Base-by-base conservation (phyloP, 2,888 invertebrate genomes). In the Sacculina carcini region DNA sequence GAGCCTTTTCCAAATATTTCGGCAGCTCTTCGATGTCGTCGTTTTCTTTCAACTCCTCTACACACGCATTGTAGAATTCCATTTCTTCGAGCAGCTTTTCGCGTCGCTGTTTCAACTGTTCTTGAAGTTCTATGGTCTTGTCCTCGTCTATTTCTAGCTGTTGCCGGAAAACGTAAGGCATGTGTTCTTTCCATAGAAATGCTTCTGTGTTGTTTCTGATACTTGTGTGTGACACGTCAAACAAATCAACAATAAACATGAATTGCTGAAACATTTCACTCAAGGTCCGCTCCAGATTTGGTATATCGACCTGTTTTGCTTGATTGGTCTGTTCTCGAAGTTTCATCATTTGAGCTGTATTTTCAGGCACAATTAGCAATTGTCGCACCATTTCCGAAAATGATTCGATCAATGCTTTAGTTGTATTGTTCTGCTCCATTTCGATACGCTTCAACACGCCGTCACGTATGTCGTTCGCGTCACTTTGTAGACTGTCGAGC, bases 121-220 rank as follows among this genome's bases (percentile, higher is more conserved):
- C 79, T 66, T 92, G 84, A 64, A 84, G 92, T 62, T 92, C 89
- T 5, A 74, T 69, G 36, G 76, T 77, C 70, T 90, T 90, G 54
- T 77, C 75, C 12, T 77, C 78, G 31, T 85, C 74, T 55, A 87
- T 79, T 38, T 73, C 70, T 58, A 78, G 74, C 64, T 85, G 79
- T 58, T 90, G 82, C 54, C 84, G 79, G 57, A 92, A 75, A 5
- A 89, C 73, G 40, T 76, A 73, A 0, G 79, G 73, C 72, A 92
- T 76, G 48, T 79, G 74, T 26, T 79, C 70, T 61, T 84, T 82
- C 87, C 86, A 89, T 56, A 82, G 78, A 61, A 84, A 86, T 0
- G 84, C 78, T 58, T 78, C 78, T 58, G 81, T 82, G 62, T 89
- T 90, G 36, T 82, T 78, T 60, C 87, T 82, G 61, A 90, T 77